Evolutionary conservation across 2,888 invertebrate genomes (phyloP), one percentile per base, ranked within the genome.

Genomic region (Ectemnius continuus): DNA sequence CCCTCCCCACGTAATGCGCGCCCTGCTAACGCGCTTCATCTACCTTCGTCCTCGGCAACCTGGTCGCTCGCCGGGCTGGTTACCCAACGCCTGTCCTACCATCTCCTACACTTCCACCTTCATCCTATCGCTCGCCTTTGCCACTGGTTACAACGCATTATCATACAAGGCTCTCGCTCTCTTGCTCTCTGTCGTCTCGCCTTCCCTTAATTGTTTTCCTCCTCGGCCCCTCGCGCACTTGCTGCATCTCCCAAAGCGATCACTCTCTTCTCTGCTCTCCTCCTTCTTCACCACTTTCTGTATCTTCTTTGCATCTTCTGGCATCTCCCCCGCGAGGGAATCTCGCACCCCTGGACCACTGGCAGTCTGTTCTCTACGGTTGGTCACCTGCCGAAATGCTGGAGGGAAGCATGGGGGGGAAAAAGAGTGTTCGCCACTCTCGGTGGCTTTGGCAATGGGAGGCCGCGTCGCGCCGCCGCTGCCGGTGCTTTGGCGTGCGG

Each of bases 141-240:
- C 78, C 82, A 82, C 84, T 88, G 87, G 86, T 86, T 86, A 88
- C 87, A 86, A 81, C 84, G 86, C 85, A 86, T 87, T 89, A 90
- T 88, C 89, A 89, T 90, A 87, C 88, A 89, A 88, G 87, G 85
- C 86, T 81, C 77, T 79, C 83, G 84, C 83, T 83, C 79, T 8
- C 28, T 36, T 36, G 4, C 28, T 36, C 36, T 36, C 36, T 36
- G 8, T 36, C 36, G 8, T 36, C 80, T 84, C 80, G 86, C 81
- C 76, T 82, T 83, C 79, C 82, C 84, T 86, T 86, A 86, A 87
- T 87, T 86, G 87, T 86, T 87, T 84, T 84, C 85, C 81, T 80
- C 75, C 80, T 80, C 78, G n/a, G 62, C 70, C 20, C 67, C 59
- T 64, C 52, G 72, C 52, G 2, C 47, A 52, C 52, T 52, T 36